Base-by-base conservation (phyloP, 2,888 invertebrate species). In the Lasioglossum villosulum region DNA sequence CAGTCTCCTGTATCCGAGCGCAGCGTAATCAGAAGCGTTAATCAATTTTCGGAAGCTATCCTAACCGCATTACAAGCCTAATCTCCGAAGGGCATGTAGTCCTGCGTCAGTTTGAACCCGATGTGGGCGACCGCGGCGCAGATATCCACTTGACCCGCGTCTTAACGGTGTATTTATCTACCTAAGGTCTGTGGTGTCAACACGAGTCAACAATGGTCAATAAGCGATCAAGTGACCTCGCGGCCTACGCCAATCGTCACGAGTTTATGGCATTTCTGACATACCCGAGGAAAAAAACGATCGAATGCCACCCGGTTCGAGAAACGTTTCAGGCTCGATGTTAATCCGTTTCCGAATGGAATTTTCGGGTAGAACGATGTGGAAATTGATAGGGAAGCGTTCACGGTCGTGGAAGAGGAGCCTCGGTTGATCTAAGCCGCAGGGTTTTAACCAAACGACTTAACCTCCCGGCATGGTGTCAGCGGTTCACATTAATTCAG, bases 151-250 rank as follows among this genome's bases (percentile, higher is more conserved):
- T 94, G 93, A 94, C 94, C 94, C 92, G 92, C 91, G 93, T 89
- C 93, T 92, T 91, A 90, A 91, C 89, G 88, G 89, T 93, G 91
- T 94, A 94, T 94, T 94, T 94, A 94, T 94, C 94, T 91, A 94
- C 86, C 94, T 94, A 93, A 93, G 94, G 95, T 94, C 94, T 94
- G 95, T 93, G 94, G 94, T 94, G 95, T 95, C 95, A 95, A 95
- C 95, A 94, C 94, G 91, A 95, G 95, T 95, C 95, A 95, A 94
- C 95, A 95, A 94, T 94, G 94, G 94, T 94, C 95, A 94, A 95
- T 95, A 94, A 95, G 94, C 94, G 93, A 95, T 94, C 93, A 94
- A 94, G 93, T 92, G 92, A 91, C 93, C 92, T 91, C 90, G 91
- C 93, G 90, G 93, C 95, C 93, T 92, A 94, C 94, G 93, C 94